A percentile compares a stretch with the other conserved stretches of the same genome.
phyloP scores from a whole-genome alignment of 2,113 vertebrate species.

The Phaethon lepturus region DNA sequence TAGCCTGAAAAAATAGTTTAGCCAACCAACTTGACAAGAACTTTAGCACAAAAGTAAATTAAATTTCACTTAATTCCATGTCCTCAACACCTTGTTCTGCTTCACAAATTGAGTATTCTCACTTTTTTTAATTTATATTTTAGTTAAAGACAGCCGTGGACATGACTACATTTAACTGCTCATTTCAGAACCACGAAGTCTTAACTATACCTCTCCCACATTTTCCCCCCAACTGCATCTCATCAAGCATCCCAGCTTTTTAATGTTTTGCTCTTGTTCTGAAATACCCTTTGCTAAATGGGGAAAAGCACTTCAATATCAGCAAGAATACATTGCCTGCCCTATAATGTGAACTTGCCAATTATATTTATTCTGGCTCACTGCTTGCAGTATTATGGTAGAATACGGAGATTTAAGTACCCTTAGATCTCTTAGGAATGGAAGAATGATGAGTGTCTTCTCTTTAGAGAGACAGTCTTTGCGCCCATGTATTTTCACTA shows the following conservation, averaged over 20 bases:
- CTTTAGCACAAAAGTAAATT: background rate
- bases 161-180: background rate
- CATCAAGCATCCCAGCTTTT: slow-evolving; percentile 17
- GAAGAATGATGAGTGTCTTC: slow-evolving; percentile 65
- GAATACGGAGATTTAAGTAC: slow-evolving; percentile 67
- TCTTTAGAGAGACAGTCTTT: slow-evolving; percentile 61
- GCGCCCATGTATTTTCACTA: slow-evolving; percentile 57
- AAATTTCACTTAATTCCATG: background rate
- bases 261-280: slow-evolving; percentile 52
- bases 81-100: background rate
- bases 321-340: slow-evolving; percentile 44
- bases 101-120: background rate
- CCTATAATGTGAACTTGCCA: slow-evolving; percentile 62
- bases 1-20: background rate
- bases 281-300: slow-evolving; percentile 42
- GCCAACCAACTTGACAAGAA: background rate
- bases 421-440: slow-evolving; percentile 64
- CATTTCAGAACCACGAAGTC: background rate
- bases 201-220: background rate
- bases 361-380: slow-evolving; percentile 70
- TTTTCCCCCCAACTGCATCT: background rate
- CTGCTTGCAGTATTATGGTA: slow-evolving; percentile 58
- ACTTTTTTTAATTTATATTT: background rate
- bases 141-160: background rate
- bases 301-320: slow-evolving; percentile 12